A percentile compares a stretch with the other conserved stretches of the same genome.
Evolutionary conservation across 1,140 invertebrate species (phyloP).

Genomic region (Frieseomelitta varia): DNA sequence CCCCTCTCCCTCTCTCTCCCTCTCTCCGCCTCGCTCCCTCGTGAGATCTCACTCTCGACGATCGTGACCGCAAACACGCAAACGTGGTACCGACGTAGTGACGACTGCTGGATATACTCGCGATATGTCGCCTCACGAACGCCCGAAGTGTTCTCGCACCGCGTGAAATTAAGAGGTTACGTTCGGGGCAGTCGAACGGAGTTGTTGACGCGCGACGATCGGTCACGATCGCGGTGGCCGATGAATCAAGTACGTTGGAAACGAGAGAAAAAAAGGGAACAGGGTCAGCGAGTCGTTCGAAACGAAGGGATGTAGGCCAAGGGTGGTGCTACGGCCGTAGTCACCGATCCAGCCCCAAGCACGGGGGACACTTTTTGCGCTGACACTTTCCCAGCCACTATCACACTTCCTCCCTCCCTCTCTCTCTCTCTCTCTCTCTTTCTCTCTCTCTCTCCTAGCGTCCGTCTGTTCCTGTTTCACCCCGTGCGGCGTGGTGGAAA

Average conservation of each 20-base stretch:
- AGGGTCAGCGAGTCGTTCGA: neutral
- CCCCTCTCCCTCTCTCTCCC: too few relatives aligned
- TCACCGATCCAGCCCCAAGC: neutral
- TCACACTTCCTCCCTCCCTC: conserved; percentile 41
- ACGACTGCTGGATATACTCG: neutral
- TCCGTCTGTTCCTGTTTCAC: neutral
- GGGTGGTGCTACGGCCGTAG: conserved; percentile 7
- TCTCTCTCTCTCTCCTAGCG: neutral
- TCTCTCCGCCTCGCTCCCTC: too few relatives aligned
- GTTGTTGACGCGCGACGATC: neutral
- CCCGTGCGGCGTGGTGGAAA: conserved; percentile 25
- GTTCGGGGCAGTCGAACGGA: neutral
- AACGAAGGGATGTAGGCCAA: neutral
- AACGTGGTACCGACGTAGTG: neutral
- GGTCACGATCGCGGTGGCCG: neutral
- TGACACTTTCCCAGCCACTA: conserved; percentile 11
- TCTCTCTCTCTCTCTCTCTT: neutral
- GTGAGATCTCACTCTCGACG: too few relatives aligned
- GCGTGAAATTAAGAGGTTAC: neutral
- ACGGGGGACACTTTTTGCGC: conserved; percentile 18
- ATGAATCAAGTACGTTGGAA: neutral
- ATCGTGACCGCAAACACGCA: neutral
- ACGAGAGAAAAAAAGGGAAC: neutral
- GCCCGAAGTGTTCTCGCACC: neutral
- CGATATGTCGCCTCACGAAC: neutral